Conservation (phyloP, 2,113 vertebrate genomes). For the Irena cyanogastra region DNA sequence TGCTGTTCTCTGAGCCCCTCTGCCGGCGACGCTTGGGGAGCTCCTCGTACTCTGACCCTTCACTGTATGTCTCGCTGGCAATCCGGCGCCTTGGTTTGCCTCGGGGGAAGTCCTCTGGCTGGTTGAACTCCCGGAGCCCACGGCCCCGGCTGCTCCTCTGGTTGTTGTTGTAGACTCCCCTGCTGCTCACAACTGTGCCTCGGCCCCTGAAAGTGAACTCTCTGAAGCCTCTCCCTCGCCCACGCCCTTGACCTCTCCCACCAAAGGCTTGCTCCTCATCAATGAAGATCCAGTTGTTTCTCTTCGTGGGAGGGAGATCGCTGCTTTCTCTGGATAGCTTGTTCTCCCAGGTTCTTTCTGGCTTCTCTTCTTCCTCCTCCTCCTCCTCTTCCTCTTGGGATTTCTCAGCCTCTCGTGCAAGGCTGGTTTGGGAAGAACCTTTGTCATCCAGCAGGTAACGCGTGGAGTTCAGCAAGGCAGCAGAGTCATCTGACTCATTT, state of each 20-base stretch:
- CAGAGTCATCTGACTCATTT: slow-evolving; percentile 77
- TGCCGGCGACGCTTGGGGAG: slow-evolving; percentile 91
- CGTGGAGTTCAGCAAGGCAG: slow-evolving; percentile 61
- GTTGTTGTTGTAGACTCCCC: slow-evolving; percentile 68
- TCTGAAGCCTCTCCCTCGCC: slow-evolving; percentile 85
- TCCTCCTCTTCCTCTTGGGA: slow-evolving; percentile 71
- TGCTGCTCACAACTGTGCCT: slow-evolving; percentile 20
- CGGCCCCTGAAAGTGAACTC: slow-evolving; percentile 88
- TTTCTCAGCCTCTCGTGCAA: slow-evolving; percentile 69
- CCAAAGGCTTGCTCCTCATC: slow-evolving; percentile 96
- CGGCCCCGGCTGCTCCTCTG: slow-evolving; percentile 78
- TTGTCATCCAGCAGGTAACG: slow-evolving; percentile 71
- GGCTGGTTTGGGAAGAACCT: slow-evolving; percentile 21
- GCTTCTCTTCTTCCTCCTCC: slow-evolving; percentile 63
- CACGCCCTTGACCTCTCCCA: slow-evolving; percentile 81
- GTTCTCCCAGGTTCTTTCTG: slow-evolving; percentile 77
- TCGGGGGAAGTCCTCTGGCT: slow-evolving; percentile 82
- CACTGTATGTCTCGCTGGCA: slow-evolving; percentile 92
- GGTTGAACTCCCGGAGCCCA: slow-evolving; percentile 79
- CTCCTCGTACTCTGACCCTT: slow-evolving; percentile 95
- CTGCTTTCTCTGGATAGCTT: slow-evolving; percentile 75
- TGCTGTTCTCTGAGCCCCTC: slow-evolving; percentile 81
- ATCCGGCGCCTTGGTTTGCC: slow-evolving; percentile 87
- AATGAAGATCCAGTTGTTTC: slow-evolving; percentile 97
- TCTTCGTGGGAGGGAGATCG: slow-evolving; percentile 78